A percentile compares a stretch with the other conserved stretches of the same genome.
These are phyloP conservation scores for Valencia hispanica DNA, from an alignment of 2,797 vertebrate genomes.

Conservation along the genomic window DNA sequence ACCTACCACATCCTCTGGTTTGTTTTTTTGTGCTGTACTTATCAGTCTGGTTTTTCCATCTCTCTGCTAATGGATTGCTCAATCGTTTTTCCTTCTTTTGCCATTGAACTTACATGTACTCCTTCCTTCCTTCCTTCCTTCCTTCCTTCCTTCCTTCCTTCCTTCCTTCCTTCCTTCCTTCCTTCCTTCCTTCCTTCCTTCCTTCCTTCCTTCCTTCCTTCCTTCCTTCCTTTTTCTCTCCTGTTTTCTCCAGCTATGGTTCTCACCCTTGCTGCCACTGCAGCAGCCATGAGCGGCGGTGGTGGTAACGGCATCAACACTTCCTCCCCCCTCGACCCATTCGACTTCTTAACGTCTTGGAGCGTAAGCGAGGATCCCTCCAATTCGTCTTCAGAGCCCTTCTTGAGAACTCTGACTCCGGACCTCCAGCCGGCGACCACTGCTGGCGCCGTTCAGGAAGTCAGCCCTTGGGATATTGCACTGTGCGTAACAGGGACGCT, in stretches of 20 bases:
- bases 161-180: neutral
- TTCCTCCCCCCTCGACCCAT: constrained; percentile 63
- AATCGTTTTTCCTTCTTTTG: neutral
- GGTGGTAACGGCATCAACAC: constrained; percentile 72
- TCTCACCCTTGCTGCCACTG: constrained; percentile 78
- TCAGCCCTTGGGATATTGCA: constrained; percentile 90
- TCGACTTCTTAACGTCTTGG: constrained; percentile 74
- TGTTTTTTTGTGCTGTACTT: neutral
- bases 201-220: constrained; percentile 3
- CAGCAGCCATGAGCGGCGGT: constrained; percentile 82
- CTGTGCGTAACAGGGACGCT: constrained; percentile 90
- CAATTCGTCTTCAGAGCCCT: constrained; percentile 66
- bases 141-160: neutral
- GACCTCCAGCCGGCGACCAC: constrained; percentile 56
- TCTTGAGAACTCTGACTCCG: constrained; percentile 54
- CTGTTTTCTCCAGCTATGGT: constrained; percentile 80
- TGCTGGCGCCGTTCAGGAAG: constrained; percentile 42
- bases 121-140: neutral
- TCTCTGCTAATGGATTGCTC: neutral
- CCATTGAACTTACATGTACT: neutral
- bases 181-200: neutral
- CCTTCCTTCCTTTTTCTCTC: neutral
- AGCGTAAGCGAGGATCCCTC: constrained; percentile 58
- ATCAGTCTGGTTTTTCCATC: neutral
- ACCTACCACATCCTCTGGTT: neutral